A percentile compares a stretch with the other conserved stretches of the same genome.
Evolutionary conservation across 2,888 invertebrate genomes (phyloP).

Genomic region (Dioctria linearis): DNA sequence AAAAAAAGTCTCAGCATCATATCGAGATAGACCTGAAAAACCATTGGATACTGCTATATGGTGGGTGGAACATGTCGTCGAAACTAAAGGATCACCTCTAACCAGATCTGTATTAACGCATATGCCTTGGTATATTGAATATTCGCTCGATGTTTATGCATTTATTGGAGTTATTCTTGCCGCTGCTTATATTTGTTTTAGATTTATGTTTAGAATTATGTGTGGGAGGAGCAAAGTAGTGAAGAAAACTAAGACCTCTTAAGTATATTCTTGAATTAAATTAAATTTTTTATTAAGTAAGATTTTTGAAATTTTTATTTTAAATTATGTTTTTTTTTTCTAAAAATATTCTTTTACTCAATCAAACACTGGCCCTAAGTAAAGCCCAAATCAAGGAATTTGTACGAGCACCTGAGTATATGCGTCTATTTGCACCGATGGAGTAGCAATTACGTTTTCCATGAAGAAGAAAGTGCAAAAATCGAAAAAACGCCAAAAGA

Average conservation of each 20-base stretch:
- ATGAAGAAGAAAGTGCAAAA: too few relatives aligned
- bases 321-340: not conserved
- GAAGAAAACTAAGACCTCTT: not conserved
- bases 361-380: too few relatives aligned
- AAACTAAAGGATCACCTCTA: constrained; percentile 75
- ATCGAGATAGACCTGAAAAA: constrained; percentile 73
- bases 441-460: too few relatives aligned
- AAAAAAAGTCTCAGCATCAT: constrained; percentile 72
- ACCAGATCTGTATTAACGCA: constrained; percentile 69
- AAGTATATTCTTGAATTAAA: not conserved
- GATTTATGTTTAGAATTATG: not conserved
- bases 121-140: constrained; percentile 67
- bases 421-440: too few relatives aligned
- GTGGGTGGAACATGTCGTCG: constrained; percentile 79
- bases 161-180: constrained; percentile 57
- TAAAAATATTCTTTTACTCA: too few relatives aligned
- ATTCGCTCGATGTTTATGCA: constrained; percentile 67
- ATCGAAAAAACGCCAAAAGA: too few relatives aligned
- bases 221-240: not conserved
- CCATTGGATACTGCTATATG: constrained; percentile 76
- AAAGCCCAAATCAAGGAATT: too few relatives aligned
- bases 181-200: not conserved
- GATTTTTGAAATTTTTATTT: not conserved
- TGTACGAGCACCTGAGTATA: too few relatives aligned
- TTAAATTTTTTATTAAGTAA: too few relatives aligned